These are phyloP conservation scores for Astatotilapia flaviijosephi DNA, from an alignment of 2,113 vertebrate genomes.

Conservation along the genomic window DNA sequence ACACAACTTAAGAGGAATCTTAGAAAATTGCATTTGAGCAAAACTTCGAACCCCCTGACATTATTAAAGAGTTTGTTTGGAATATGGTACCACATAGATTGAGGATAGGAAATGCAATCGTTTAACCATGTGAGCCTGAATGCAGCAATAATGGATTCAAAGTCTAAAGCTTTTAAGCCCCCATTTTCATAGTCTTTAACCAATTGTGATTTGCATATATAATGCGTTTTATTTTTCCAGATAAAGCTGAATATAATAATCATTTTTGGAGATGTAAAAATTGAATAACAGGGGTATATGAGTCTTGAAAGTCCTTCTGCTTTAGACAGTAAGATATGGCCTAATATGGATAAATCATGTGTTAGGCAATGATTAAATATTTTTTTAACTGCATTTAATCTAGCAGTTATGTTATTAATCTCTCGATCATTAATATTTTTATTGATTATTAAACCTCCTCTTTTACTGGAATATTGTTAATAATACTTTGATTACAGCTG, in stretches of 20 bases:
- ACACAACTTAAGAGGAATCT: not conserved
- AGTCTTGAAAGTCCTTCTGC: not conserved
- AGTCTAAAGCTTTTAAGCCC: rapidly evolving
- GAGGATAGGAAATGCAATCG: rapidly evolving
- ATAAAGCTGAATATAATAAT: not conserved
- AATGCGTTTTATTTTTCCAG: not conserved
- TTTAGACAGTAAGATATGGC: not conserved
- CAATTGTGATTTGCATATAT: not conserved
- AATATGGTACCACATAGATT: rapidly evolving
- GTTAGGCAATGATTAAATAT: no score
- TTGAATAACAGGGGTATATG: not conserved
- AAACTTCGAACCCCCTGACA: rapidly evolving
- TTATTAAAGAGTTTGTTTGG: not conserved
- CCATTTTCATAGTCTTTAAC: not conserved
- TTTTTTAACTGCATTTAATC: not conserved
- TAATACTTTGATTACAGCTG: not conserved
- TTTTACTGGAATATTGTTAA: not conserved
- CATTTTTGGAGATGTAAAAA: not conserved
- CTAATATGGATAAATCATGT: not conserved
- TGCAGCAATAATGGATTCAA: not conserved
- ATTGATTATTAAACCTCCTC: not conserved
- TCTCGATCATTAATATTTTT: not conserved
- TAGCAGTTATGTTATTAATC: not conserved
- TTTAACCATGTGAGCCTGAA: not conserved
- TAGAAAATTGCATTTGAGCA: not conserved